Evolutionary conservation across 2,113 vertebrate species (phyloP).

Genomic region (Eira barbara): DNA sequence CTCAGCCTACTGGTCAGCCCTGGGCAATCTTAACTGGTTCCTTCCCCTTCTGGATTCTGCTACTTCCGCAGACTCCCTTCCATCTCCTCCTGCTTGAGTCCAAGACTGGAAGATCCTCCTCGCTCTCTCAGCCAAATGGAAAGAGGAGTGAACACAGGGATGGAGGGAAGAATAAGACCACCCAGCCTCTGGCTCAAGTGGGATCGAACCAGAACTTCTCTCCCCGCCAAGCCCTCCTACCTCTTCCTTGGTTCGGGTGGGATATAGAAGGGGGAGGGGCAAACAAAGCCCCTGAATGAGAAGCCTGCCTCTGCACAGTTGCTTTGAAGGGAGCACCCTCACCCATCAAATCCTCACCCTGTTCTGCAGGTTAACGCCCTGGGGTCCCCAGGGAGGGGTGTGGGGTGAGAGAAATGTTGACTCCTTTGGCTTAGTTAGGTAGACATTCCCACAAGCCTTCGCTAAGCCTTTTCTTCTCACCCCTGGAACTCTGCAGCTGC

Average conservation of each 20-base stretch:
- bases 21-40: background rate
- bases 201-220: background rate
- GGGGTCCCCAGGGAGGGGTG: background rate
- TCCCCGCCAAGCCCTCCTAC: background rate
- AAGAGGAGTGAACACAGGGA: background rate
- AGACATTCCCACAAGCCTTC: background rate
- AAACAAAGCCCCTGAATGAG: background rate
- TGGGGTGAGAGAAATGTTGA: background rate
- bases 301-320: background rate
- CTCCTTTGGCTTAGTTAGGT: background rate
- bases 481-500: background rate
- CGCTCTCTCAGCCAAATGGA: background rate
- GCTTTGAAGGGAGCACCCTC: background rate
- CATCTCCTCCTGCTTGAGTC: background rate
- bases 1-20: background rate
- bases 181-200: background rate
- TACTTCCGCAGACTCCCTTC: background rate
- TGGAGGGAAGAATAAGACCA: background rate
- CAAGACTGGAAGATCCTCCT: background rate
- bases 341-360: background rate
- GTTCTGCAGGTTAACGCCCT: rapidly evolving
- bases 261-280: rapidly evolving
- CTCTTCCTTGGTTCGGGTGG: background rate
- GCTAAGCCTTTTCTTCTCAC: background rate
- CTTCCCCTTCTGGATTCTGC: background rate